Evolutionary conservation across 2,113 vertebrate genomes (phyloP).

Genomic region (Brachionichthys hirsutus): DNA sequence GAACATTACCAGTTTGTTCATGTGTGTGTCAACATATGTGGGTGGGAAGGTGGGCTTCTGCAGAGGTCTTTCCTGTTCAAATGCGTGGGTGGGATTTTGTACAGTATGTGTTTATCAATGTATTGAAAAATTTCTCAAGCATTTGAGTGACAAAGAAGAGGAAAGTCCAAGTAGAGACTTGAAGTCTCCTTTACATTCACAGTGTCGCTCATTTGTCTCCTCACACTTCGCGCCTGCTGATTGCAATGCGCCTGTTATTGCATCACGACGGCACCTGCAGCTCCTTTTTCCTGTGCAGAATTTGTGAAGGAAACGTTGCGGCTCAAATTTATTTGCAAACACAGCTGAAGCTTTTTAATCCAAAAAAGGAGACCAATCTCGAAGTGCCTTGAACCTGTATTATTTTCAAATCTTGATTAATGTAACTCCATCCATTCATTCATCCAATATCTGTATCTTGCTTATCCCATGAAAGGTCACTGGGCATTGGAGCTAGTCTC

Average conservation of each 20-base stretch:
- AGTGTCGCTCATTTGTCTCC: slow-evolving; percentile 1
- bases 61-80: slow-evolving; percentile 72
- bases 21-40: slow-evolving; percentile 69
- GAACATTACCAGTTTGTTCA: slow-evolving; percentile 70
- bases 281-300: background rate
- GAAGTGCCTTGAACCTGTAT: too few species aligned
- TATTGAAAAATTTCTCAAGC: slow-evolving; percentile 55
- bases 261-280: slow-evolving; percentile 8
- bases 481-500: too few species aligned
- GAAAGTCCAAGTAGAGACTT: slow-evolving; percentile 39
- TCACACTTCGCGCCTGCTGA: slow-evolving; percentile 19
- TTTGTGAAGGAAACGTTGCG: too few species aligned
- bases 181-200: background rate
- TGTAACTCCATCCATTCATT: background rate
- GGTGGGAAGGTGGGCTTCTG: slow-evolving; percentile 71
- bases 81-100: slow-evolving; percentile 60
- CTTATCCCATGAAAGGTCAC: too few species aligned
- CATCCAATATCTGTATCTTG: too few species aligned
- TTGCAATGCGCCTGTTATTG: slow-evolving; percentile 14
- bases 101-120: slow-evolving; percentile 49
- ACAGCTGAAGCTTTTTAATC: too few species aligned
- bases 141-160: slow-evolving; percentile 51
- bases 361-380: too few species aligned
- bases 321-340: too few species aligned
- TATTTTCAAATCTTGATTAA: too few species aligned